Evolutionary conservation across 2,113 vertebrate species (phyloP), one percentile per base, ranked within the genome.

Genomic region (Dunckerocampus dactyliophorus): DNA sequence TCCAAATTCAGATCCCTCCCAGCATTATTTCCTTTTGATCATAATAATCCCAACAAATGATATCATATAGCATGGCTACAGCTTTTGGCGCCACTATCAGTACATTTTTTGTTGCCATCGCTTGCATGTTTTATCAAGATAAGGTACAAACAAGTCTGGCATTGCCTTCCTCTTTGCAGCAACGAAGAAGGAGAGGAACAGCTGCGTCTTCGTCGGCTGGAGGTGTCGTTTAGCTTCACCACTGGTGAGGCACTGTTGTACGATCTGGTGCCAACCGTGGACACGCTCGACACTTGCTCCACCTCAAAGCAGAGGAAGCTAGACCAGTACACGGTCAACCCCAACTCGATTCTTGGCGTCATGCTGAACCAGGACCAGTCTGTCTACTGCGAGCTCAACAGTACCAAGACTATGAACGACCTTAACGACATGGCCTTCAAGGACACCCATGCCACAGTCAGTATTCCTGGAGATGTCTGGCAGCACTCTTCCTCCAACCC

Each of bases 181-280:
- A 91, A 91, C 43, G 89, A 90, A 52, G 92, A 93, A 81, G 93
- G 92, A 0, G 92, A 93, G 31, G 92, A 94, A 20, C 88, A 94
- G n/a, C 82, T 93, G 3, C 75, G 42, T 22, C 89, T 90, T 51
- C 82, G 92, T 28, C 89, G 79, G 13, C 69, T 90, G 76, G 86
- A 89, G 77, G 65, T 94, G 43, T 92, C 93, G 2, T 93, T 95
- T 71, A 88, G 62, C 77, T 91, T 89, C 31, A 42, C 89, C 69
- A 91, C 88, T 0, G 92, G 93, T 0, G 92, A 95, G 72, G 92
- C 88, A 0, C 16, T 92, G 22, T 65, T 94, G 0, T 91, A 92
- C 0, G 82, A 89, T 1, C 16, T 68, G 0, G 21, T 65, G 1
- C 84, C 85, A 3, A 57, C 74, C 13, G 3, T 89, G 0, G 85